These are phyloP conservation scores for Nomada ferruginata DNA, from an alignment of 2,888 invertebrate species.

Conservation along the genomic window DNA sequence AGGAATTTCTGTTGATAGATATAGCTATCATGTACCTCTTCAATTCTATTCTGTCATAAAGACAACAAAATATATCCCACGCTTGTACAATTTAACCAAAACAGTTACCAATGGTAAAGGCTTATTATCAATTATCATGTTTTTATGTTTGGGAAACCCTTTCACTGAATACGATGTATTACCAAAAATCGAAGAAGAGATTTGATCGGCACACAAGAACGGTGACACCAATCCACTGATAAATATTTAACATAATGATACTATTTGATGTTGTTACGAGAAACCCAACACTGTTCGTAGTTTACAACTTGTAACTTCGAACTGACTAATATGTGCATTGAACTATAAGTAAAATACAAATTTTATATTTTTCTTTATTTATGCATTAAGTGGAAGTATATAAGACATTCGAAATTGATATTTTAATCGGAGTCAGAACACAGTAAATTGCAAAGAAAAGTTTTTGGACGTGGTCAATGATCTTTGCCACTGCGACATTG, in stretches of 20 bases:
- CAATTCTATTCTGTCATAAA: conserved; percentile 7
- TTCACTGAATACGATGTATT: conserved; percentile 17
- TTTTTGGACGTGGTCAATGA: conserved; percentile 41
- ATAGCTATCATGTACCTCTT: neutral
- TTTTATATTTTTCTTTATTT: conserved; percentile 9
- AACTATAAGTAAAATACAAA: neutral
- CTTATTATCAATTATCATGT: conserved; percentile 2
- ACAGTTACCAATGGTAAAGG: neutral
- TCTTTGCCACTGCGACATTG: conserved; percentile 42
- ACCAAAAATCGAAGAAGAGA: conserved; percentile 8
- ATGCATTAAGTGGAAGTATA: neutral
- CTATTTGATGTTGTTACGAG: conserved; percentile 10
- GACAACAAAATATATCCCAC: neutral
- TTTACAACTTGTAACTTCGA: neutral
- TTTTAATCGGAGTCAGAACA: conserved; percentile 12
- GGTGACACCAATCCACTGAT: conserved; percentile 24
- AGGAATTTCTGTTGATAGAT: conserved; percentile 22
- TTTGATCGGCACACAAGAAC: conserved; percentile 11
- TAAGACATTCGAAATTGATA: neutral
- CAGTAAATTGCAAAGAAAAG: conserved; percentile 21
- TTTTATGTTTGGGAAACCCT: neutral
- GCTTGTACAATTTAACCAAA: conserved; percentile 7
- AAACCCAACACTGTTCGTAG: conserved; percentile 21
- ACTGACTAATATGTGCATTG: conserved; percentile 28
- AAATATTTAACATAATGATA: conserved; percentile 43